Percentiles rank a stretch among this genome's conserved stretches.
These are phyloP conservation scores for Saxicola maurus DNA, from an alignment of 2,797 vertebrate species.

Conservation along the genomic window DNA sequence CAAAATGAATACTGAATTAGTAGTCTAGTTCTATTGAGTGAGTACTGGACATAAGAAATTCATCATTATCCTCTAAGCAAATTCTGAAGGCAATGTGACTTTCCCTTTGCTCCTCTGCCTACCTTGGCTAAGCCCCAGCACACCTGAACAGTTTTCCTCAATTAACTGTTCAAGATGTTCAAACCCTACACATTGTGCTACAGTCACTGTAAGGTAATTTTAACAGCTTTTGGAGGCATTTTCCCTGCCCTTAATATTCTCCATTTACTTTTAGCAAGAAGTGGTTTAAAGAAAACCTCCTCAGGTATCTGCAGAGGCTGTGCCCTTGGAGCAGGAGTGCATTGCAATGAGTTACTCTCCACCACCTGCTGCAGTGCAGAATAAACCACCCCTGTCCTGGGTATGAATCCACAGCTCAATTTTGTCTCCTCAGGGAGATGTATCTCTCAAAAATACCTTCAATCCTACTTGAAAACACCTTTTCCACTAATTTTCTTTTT, in stretches of 20 bases:
- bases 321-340: background rate
- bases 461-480: background rate
- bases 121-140: background rate
- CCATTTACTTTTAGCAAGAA: background rate
- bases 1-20: background rate
- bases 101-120: background rate
- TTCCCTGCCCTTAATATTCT: background rate
- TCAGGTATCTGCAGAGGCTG: background rate
- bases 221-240: background rate
- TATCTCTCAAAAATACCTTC: background rate
- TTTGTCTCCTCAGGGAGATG: background rate
- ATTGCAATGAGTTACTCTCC: background rate
- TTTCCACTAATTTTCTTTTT: background rate
- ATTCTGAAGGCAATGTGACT: background rate
- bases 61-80: background rate
- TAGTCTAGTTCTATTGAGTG: background rate
- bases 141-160: background rate
- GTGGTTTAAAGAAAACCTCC: background rate
- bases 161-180: too few relatives aligned
- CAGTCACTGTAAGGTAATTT: fast-evolving
- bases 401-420: background rate
- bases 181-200: background rate
- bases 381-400: background rate
- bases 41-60: background rate
- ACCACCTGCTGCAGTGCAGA: background rate